Evolutionary conservation across 2,113 vertebrate genomes (phyloP).

Genomic region (Pseudopipra pipra): DNA sequence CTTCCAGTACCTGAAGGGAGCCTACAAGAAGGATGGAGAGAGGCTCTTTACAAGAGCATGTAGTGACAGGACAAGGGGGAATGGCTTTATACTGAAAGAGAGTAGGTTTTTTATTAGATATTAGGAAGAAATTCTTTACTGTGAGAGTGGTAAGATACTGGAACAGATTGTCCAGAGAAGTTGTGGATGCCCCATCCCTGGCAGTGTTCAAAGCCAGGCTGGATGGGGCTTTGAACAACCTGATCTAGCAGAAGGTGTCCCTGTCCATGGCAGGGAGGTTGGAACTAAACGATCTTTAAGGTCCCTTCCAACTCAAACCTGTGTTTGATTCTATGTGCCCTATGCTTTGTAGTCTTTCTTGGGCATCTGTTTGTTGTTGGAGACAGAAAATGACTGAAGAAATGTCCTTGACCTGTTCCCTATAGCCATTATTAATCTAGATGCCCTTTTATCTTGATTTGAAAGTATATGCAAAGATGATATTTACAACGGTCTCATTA

Average conservation of each 20-base stretch:
- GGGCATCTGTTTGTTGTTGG: not conserved
- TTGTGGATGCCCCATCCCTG: not conserved
- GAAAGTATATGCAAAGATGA: not conserved
- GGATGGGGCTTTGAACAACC: not conserved
- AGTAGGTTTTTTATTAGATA: not conserved
- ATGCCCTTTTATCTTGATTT: not conserved
- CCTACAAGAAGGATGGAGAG: not conserved
- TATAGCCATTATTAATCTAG: not conserved
- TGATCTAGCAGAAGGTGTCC: not conserved
- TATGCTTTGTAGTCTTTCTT: not conserved
- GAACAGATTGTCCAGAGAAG: not conserved
- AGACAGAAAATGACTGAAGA: not conserved
- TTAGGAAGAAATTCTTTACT: not conserved
- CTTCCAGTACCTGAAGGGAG: not conserved
- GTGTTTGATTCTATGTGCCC: not conserved
- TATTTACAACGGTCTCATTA: not conserved
- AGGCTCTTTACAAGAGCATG: not conserved
- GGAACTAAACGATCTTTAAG: not conserved
- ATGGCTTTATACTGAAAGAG: not conserved
- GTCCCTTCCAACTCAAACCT: not conserved
- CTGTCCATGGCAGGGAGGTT: accelerated
- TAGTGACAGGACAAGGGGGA: not conserved
- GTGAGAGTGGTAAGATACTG: not conserved
- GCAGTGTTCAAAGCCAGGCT: not conserved
- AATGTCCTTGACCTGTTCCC: not conserved